Evolutionary conservation across 2,113 vertebrate species (phyloP), one percentile per base, ranked within the genome.

Genomic region (Delphinapterus leucas): DNA sequence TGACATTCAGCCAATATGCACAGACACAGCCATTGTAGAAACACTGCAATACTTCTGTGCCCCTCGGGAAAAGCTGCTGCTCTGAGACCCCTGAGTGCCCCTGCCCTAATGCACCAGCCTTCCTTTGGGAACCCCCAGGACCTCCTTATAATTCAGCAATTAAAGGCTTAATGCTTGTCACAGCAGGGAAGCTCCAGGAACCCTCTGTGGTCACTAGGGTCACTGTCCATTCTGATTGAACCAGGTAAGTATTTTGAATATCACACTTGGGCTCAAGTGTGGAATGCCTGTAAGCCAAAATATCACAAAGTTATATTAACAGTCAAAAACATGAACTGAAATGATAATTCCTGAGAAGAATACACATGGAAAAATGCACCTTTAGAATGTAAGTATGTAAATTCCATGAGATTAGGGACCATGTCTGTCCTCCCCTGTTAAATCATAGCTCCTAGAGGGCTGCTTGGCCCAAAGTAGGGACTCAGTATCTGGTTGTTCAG

Each of bases 311-410:
- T 3, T 33, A 28, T 63, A 86, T 13, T 65, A 44, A 60, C 36
- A 44, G 36, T 44, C 88, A 60, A 86, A 92, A 44, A 8, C 14
- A 71, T 41, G 13, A 77, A 36, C 41, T 20, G 20, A 89, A 92
- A 87, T 85, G 63, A 44, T 49, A 85, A 90, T n/a, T 61, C 23
- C 10, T n/a, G 9, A 61, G 95, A 82, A 82, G 15, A 74, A 13
- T 11, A 55, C 41, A 61, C 1, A 9, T 23, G n/a, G n/a, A 8
- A n/a, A 87, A 73, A 73, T 18, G 3, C 1, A 25, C 10, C 3
- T n/a, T 53, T 76, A 21, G 33, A 60, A 23, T 41, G 0, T 74
- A n/a, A 70, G 73, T 58, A 26, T 47, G 1, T 58, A 25, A 88
- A 84, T 60, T 38, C 61, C 38, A 60, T 0, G 0, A 23, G 26